Percentiles rank a stretch among this genome's conserved stretches.
Evolutionary conservation across 2,888 invertebrate species (phyloP).

Genomic region (Aspidiotus destructor): DNA sequence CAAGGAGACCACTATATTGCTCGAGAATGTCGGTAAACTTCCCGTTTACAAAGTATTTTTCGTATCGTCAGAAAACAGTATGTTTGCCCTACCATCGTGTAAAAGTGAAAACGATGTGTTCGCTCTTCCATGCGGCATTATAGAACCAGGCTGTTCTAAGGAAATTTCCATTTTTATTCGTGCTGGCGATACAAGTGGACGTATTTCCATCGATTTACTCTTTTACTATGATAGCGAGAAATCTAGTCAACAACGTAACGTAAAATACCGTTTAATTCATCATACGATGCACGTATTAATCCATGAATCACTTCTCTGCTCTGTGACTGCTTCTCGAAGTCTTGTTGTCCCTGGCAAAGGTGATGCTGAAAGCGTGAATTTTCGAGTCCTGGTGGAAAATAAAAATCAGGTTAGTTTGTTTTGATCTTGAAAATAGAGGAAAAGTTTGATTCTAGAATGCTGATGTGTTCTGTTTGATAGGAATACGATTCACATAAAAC

Average conservation of each 20-base stretch:
- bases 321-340: conserved; percentile 49
- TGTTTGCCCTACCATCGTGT: conserved; percentile 48
- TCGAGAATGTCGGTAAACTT: conserved; percentile 59
- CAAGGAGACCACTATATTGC: conserved; percentile 55
- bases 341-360: conserved; percentile 41
- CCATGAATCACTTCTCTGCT: conserved; percentile 51
- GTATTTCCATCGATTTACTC: conserved; percentile 55
- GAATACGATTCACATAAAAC: conserved; percentile 52
- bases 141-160: conserved; percentile 48
- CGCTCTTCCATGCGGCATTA: conserved; percentile 38
- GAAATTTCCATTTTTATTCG: conserved; percentile 56
- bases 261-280: conserved; percentile 52
- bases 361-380: conserved; percentile 12
- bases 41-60: conserved; percentile 54
- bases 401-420: conserved; percentile 34
- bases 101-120: conserved; percentile 28
- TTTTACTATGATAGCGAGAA: conserved; percentile 60
- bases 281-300: conserved; percentile 56
- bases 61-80: conserved; percentile 60
- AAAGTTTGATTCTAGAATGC: no score
- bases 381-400: conserved; percentile 34
- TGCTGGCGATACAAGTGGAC: conserved; percentile 56
- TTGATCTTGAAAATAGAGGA: neutral
- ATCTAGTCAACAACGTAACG: conserved; percentile 34
- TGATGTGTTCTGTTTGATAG: conserved; percentile 39